Evolutionary conservation across 2,113 vertebrate genomes (phyloP).

Genomic region (Catharus bicknelli): DNA sequence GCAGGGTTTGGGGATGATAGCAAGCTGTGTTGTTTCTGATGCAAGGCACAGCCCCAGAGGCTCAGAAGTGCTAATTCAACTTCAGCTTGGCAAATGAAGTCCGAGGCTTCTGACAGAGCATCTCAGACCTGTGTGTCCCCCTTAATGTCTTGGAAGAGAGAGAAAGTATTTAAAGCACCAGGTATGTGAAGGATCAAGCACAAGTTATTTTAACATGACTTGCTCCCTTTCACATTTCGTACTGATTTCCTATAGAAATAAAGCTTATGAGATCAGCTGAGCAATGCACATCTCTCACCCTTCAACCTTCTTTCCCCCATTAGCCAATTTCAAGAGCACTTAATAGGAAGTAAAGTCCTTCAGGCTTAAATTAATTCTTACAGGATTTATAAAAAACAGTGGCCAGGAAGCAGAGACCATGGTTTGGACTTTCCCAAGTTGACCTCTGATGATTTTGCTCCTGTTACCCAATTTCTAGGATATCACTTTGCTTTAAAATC

Average conservation of each 20-base stretch:
- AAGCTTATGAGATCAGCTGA: not conserved
- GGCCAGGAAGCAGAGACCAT: not conserved
- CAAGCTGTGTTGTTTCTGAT: not conserved
- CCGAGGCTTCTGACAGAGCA: not conserved
- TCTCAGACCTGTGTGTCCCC: not conserved
- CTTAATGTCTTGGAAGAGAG: not conserved
- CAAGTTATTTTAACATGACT: not conserved
- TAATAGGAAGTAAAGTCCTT: constrained; percentile 1
- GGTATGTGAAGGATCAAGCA: not conserved
- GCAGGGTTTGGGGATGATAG: not conserved
- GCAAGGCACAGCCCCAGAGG: constrained; percentile 23
- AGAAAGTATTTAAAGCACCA: not conserved
- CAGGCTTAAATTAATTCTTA: not conserved
- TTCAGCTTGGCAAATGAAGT: constrained; percentile 16
- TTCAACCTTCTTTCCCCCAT: not conserved
- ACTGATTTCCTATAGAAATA: not conserved
- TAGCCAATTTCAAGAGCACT: not conserved
- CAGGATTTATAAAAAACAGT: not conserved
- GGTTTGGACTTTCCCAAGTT: not conserved
- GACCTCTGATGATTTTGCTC: not conserved
- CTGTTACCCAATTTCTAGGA: not conserved
- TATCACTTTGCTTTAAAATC: not conserved
- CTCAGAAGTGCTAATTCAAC: constrained; percentile 12
- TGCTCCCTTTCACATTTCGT: constrained; percentile 17
- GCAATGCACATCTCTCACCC: not conserved